Base-by-base conservation (phyloP, 2,113 vertebrate genomes). In the Salvator merianae region DNA sequence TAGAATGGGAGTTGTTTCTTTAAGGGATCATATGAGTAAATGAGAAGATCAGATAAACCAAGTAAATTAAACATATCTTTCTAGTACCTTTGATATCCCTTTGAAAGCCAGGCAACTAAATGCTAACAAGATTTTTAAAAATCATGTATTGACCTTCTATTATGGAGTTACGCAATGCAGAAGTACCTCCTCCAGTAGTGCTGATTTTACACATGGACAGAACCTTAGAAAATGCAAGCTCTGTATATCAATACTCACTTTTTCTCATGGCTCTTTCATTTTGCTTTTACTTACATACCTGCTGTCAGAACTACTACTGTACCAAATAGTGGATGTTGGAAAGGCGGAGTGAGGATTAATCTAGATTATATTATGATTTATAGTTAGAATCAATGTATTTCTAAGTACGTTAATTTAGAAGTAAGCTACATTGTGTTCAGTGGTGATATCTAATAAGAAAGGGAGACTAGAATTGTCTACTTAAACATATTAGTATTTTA, bases 251-350 rank as follows among this genome's bases (percentile, higher is more conserved):
- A 38, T 70, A 0, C 80, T 83, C 38, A 36, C 63, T 74, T 55
- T 18, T 73, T 40, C 43, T 36, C 16, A 30, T 50, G 20, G 40
- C 30, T 28, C 38, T 73, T 86, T 86, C 36, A 85, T 12, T 72
- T 40, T 13, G 24, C 26, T 14, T 65, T 69, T 26, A 81, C 2
- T n/a, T 28, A 6, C 55, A 62, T n/a, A 40, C n/a, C 47, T 36
- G 68, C 68, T 81, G 47, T 70, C 22, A 82, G 69, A 82, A 73
- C n/a, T n/a, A 47, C 47, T 26, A 82, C 5, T 87, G 34, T 30
- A 63, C 4, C 18, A 50, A 9, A 30, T 88, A 18, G 3, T 69
- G 77, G 14, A 36, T 74, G 38, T 28, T 40, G n/a, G 55, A 32
- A 26, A 20, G 22, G 14, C 68, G 36, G 18, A 70, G n/a, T 34